phyloP scores from a whole-genome alignment of 1,140 invertebrate genomes.

The Wasmannia auropunctata region DNA sequence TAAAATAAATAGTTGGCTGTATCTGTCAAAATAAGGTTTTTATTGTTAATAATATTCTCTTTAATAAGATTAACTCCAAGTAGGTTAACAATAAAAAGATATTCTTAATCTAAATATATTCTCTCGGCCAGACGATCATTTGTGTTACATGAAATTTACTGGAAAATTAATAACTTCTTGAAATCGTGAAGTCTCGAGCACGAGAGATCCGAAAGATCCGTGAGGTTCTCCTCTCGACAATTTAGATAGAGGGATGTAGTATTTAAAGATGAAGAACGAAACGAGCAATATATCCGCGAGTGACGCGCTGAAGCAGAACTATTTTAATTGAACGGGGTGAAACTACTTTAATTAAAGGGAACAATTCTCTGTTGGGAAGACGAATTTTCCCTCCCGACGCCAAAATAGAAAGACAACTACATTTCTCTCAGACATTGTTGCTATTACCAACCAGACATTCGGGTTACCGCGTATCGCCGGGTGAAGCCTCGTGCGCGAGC shows the following conservation, averaged over 20 bases:
- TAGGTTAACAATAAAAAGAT: neutral
- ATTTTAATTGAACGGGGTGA: constrained; percentile 56
- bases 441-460: neutral
- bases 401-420: constrained; percentile 30
- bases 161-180: neutral
- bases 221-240: neutral
- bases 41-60: neutral
- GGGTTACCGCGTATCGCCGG: neutral
- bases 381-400: constrained; percentile 13
- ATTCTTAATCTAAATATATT: neutral
- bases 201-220: neutral
- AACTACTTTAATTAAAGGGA: constrained; percentile 56
- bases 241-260: neutral
- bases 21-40: neutral
- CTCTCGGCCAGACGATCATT: neutral
- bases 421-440: constrained; percentile 28
- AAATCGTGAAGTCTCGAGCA: neutral
- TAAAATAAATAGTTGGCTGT: neutral
- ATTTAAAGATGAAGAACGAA: constrained; percentile 16
- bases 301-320: neutral
- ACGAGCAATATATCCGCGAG: neutral
- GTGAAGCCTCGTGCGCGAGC: neutral
- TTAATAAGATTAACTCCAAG: neutral
- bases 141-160: neutral
- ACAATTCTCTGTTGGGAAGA: constrained; percentile 31